Evolutionary conservation across 1,140 invertebrate genomes (phyloP).

Genomic region (Cyclina sinensis): DNA sequence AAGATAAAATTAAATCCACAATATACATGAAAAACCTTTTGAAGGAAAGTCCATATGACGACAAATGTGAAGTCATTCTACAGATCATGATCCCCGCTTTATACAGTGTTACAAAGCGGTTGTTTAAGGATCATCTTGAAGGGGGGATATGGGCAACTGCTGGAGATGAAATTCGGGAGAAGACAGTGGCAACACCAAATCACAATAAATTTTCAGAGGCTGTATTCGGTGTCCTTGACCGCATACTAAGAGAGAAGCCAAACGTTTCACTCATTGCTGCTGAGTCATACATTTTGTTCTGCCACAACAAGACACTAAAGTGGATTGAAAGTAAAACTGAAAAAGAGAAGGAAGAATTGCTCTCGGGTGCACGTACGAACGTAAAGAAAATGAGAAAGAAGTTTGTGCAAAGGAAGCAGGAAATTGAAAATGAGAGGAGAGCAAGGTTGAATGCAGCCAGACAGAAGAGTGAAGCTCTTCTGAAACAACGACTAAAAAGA

Average conservation of each 20-base stretch:
- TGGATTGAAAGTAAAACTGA: not conserved
- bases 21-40: conserved; percentile 30
- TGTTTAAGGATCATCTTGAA: not conserved
- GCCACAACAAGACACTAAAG: conserved; percentile 20
- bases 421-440: not conserved
- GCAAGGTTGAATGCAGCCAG: conserved; percentile 5
- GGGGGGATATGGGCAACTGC: not conserved
- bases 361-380: conserved; percentile 13
- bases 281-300: conserved; percentile 48
- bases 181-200: not conserved
- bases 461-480: not conserved
- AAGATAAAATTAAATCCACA: conserved; percentile 9
- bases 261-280: conserved; percentile 8
- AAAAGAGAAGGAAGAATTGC: not conserved
- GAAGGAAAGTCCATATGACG: conserved; percentile 15
- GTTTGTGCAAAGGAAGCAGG: not conserved
- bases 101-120: not conserved
- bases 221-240: conserved; percentile 45
- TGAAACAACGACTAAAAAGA: conserved; percentile 20
- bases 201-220: conserved; percentile 31
- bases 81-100: conserved; percentile 16
- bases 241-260: conserved; percentile 36
- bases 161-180: not conserved
- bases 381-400: conserved; percentile 7
- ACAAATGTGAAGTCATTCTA: conserved; percentile 1